These are phyloP conservation scores for Ichneumoninae sp. DNA, from an alignment of 2,888 invertebrate species.

Conservation along the genomic window DNA sequence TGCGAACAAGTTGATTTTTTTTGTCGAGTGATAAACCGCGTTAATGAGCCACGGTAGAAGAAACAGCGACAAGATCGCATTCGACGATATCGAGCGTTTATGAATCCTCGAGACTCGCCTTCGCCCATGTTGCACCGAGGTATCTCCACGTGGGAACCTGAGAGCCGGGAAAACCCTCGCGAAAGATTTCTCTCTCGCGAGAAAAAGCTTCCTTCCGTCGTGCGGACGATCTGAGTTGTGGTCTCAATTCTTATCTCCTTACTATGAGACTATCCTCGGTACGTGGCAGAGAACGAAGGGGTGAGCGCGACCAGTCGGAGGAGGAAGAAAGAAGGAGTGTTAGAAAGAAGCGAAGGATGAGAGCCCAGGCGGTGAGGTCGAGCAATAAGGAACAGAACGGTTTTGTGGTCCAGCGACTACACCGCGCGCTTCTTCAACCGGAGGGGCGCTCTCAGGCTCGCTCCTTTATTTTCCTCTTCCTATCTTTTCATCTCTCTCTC, in stretches of 20 bases:
- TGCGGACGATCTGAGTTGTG: slow-evolving; percentile 9
- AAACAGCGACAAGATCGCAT: slow-evolving; percentile 14
- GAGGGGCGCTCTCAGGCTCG: slow-evolving; percentile 36
- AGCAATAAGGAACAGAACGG: slow-evolving; percentile 82
- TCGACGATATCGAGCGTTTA: slow-evolving; percentile 5
- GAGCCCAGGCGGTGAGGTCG: slow-evolving; percentile 71
- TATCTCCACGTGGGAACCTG: slow-evolving; percentile 19
- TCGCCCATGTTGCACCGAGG: neutral
- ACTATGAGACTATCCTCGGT: neutral
- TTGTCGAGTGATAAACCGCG: neutral
- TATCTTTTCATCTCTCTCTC: slow-evolving; percentile 56
- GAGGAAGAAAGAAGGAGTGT: neutral
- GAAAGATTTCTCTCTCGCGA: neutral
- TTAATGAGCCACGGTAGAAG: slow-evolving; percentile 1
- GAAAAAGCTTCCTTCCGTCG: slow-evolving; percentile 23
- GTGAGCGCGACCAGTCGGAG: slow-evolving; percentile 20
- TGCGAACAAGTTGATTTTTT: neutral
- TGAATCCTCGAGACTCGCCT: neutral
- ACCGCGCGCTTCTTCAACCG: slow-evolving; percentile 43
- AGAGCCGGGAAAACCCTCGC: neutral
- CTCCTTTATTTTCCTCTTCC: slow-evolving; percentile 29
- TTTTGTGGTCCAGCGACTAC: slow-evolving; percentile 77
- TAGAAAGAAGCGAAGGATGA: slow-evolving; percentile 45
- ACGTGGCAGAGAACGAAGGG: slow-evolving; percentile 1
- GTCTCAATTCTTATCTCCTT: slow-evolving; percentile 26